phyloP scores from a whole-genome alignment of 2,888 invertebrate species.

The Leptinotarsa haldemani region DNA sequence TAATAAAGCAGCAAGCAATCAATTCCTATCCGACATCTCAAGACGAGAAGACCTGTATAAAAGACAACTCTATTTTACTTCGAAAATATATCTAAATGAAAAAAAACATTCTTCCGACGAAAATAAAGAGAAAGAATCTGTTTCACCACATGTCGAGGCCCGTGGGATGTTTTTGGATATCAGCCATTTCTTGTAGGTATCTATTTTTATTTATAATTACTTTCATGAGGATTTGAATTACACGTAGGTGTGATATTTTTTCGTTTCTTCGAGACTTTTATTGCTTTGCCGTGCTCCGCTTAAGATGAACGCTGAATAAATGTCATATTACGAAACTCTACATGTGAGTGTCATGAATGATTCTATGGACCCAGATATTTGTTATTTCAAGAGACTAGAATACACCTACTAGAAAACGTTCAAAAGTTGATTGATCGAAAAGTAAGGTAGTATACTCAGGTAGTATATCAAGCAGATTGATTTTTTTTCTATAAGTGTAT shows the following conservation, averaged over 20 bases:
- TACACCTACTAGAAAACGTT: too few relatives aligned
- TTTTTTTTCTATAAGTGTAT: too few relatives aligned
- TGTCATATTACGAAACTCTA: too few relatives aligned
- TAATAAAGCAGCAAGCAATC: too few relatives aligned
- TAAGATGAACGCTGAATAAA: background rate
- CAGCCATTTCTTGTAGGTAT: conserved; percentile 47
- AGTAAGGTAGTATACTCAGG: too few relatives aligned
- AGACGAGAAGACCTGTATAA: background rate
- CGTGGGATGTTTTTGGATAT: conserved; percentile 45
- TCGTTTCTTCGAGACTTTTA: conserved; percentile 41
- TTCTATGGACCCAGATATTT: too few relatives aligned
- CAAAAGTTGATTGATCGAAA: too few relatives aligned
- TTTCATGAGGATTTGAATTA: conserved; percentile 48
- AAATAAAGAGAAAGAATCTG: conserved; percentile 14
- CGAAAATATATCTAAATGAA: background rate
- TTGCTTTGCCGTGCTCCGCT: conserved; percentile 20
- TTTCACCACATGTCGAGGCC: conserved; percentile 14
- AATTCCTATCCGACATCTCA: too few relatives aligned
- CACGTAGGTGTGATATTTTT: conserved; percentile 50
- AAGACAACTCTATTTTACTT: background rate
- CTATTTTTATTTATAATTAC: conserved; percentile 52
- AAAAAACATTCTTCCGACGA: conserved; percentile 14
- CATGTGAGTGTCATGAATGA: too few relatives aligned
- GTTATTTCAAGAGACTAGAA: too few relatives aligned
- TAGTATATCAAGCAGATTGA: too few relatives aligned